These are phyloP conservation scores for Agrochola macilenta DNA, from an alignment of 2,888 invertebrate genomes.

Conservation along the genomic window DNA sequence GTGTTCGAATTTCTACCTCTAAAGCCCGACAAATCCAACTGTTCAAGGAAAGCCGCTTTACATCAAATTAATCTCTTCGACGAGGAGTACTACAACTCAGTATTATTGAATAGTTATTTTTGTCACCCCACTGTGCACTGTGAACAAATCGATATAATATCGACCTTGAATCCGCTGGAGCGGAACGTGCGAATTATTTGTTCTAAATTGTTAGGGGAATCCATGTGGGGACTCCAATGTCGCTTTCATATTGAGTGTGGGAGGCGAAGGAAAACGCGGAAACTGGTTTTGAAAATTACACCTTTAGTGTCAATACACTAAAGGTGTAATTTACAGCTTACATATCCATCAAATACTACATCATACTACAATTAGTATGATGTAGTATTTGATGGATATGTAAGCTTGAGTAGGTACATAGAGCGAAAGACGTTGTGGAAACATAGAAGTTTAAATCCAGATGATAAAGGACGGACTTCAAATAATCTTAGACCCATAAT, in stretches of 20 bases:
- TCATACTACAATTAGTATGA: too few species aligned
- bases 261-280: constrained; percentile 26
- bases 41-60: background rate
- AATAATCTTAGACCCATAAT: background rate
- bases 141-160: constrained; percentile 78
- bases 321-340: too few species aligned
- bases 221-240: constrained; percentile 56
- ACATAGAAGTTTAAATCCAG: background rate
- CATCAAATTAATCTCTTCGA: background rate
- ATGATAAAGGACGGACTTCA: background rate
- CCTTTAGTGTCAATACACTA: too few species aligned
- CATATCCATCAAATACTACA: too few species aligned
- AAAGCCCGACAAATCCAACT: background rate
- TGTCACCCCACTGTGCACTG: constrained; percentile 69
- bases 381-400: constrained; percentile 5
- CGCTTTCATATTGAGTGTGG: constrained; percentile 49
- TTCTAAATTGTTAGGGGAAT: constrained; percentile 71
- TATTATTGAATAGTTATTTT: constrained; percentile 45
- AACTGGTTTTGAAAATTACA: constrained; percentile 25
- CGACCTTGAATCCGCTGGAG: constrained; percentile 84
- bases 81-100: background rate
- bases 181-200: constrained; percentile 81
- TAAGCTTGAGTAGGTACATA: background rate
- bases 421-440: background rate
- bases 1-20: background rate